Evolutionary conservation across 2,797 vertebrate genomes (phyloP), one percentile per base, ranked within the genome.

Genomic region (Hoplostethus mediterraneus): DNA sequence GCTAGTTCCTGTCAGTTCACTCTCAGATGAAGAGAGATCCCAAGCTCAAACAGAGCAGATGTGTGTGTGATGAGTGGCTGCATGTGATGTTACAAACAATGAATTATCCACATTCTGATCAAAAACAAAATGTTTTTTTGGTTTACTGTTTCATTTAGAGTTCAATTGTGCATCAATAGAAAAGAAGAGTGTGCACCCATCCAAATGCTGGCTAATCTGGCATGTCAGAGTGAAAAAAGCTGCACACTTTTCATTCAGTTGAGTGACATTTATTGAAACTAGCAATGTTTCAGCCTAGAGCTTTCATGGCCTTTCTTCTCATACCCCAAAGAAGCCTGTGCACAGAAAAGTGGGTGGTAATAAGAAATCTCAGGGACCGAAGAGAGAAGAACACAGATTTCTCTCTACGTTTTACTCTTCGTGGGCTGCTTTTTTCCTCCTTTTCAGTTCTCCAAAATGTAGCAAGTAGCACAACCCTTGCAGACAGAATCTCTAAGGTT

Each of bases 211-310:
- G 6, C 4, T 60, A 61, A 40, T 28, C 40, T 7, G 44, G 7
- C 51, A 1, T 13, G n/a, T 25, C 17, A 1, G 6, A 49, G 1
- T 14, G 5, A 17, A 42, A 53, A 25, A 51, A 21, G 4, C 49
- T 54, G 16, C 56, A 31, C 17, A 11, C n/a, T 51, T 63, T 63
- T 42, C 13, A 25, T 60, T 14, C 33, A 9, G 17, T 3, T 52
- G 67, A 75, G 30, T 67, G 77, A 71, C 73, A 71, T 64, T 72
- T 79, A 55, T 60, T 65, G 40, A 77, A 61, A 62, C 5, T 5
- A 52, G 38, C n/a, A 3, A 1, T 0, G 60, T 30, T 38, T 59
- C 40, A 52, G 61, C 21, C 36, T 10, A 40, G 16, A 64, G 63
- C 71, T 44, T 63, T 40, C 28, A 1, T 42, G 33, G 63, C 31